Evolutionary conservation across 2,888 invertebrate species (phyloP), one percentile per base, ranked within the genome.

Genomic region (Xestia ashworthii): DNA sequence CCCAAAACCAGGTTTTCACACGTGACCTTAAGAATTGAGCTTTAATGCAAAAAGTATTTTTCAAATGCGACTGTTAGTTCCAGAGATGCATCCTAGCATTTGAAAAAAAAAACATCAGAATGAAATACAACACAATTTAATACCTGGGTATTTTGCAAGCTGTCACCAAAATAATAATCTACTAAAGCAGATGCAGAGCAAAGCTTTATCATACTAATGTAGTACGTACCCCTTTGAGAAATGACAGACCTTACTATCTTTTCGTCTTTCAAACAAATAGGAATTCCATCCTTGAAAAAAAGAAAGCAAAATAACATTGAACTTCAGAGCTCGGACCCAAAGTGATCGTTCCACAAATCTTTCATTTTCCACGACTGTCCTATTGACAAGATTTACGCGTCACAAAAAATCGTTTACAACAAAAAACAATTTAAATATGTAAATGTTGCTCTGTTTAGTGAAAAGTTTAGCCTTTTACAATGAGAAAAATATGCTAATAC

Each of bases 371-470:
- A 70, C 73, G 74, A 79, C 58, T 76, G 79, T 82, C 76, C 58
- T 44, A 82, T 86, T 60, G 83, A 75, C 76, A 74, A 78, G 85
- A 86, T 85, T 86, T 86, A 85, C 87, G 85, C 81, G 41, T 86
- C 84, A 69, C 71, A 74, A 84, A 86, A 85, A 80, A 86, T 72
- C 84, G 81, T 86, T 85, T 85, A 81, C 76, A 80, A 83, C 71
- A 77, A 78, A 80, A 86, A 85, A 85, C 85, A 85, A 85, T 85
- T 85, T 85, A 78, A 85, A 85, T 86, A 85, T 85, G 85, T 78
- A 86, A 85, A 85, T 85, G 75, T 67, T 16, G 68, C 53, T 84
- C 71, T 86, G 81, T 86, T 81, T 85, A 86, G 85, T 80, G 73
- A 86, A 83, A 85, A 85, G 81, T 83, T 85, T 80, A 65, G 81